Evolutionary conservation across 1,140 invertebrate genomes (phyloP).

Genomic region (Acromyrmex heyeri): DNA sequence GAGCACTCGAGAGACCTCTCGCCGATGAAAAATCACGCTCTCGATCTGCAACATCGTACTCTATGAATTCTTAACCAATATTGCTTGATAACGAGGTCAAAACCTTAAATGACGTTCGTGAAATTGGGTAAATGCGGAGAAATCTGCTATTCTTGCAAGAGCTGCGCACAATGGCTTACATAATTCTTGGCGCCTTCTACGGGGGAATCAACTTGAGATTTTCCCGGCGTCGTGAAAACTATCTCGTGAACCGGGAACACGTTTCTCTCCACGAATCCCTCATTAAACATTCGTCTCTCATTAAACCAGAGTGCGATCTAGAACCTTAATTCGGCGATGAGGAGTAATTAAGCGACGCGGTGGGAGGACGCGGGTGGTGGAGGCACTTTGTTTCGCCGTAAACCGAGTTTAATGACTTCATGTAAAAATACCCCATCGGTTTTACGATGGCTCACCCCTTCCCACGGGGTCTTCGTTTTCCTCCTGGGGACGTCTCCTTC

Average conservation of each 20-base stretch:
- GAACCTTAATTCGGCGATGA: slow-evolving; percentile 78
- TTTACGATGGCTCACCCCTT: slow-evolving; percentile 74
- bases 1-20: neutral
- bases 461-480: slow-evolving; percentile 62
- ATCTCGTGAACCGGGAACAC: slow-evolving; percentile 59
- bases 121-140: neutral
- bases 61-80: slow-evolving; percentile 25
- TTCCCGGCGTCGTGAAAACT: slow-evolving; percentile 71
- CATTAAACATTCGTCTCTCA: slow-evolving; percentile 78
- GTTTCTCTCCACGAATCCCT: slow-evolving; percentile 52
- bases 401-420: slow-evolving; percentile 78
- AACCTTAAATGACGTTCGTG: slow-evolving; percentile 10
- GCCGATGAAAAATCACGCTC: neutral
- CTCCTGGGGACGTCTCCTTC: slow-evolving; percentile 66
- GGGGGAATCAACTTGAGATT: slow-evolving; percentile 2
- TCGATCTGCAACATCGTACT: neutral
- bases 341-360: slow-evolving; percentile 77
- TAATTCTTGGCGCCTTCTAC: slow-evolving; percentile 17
- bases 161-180: neutral
- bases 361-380: slow-evolving; percentile 6
- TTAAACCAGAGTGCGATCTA: slow-evolving; percentile 73
- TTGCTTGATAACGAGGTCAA: slow-evolving; percentile 28
- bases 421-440: slow-evolving; percentile 82
- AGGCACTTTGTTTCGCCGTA: slow-evolving; percentile 77
- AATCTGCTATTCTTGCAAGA: slow-evolving; percentile 15